Evolutionary conservation across 2,113 vertebrate genomes (phyloP).

Genomic region (Thomomys bottae): DNA sequence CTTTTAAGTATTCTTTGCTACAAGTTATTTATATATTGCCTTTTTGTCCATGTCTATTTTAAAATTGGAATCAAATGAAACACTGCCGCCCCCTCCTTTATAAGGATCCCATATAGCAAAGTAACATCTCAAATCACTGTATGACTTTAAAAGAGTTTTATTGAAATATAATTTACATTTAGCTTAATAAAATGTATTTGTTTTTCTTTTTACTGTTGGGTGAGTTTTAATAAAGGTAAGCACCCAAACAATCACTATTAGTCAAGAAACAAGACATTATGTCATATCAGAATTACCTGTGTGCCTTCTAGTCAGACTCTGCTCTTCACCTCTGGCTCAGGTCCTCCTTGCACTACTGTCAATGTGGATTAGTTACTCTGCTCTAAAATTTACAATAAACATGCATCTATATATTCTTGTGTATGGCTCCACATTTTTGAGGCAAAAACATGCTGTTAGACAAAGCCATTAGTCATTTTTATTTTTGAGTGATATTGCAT

Average conservation of each 20-base stretch:
- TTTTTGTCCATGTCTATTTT: neutral
- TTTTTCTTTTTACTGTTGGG: neutral
- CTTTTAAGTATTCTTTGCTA: neutral
- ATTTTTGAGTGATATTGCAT: neutral
- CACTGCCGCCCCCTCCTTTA: neutral
- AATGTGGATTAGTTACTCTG: neutral
- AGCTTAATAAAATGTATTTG: neutral
- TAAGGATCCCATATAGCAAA: conserved; percentile 13
- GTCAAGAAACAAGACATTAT: neutral
- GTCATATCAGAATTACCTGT: neutral
- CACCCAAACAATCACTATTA: neutral
- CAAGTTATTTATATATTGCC: neutral
- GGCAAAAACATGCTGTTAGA: neutral
- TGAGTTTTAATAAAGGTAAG: neutral
- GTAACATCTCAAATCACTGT: neutral
- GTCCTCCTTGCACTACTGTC: neutral
- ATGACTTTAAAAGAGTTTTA: neutral
- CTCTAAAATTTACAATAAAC: neutral
- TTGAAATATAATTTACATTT: neutral
- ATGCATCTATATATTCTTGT: neutral
- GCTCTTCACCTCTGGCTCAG: neutral
- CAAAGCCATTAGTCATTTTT: neutral
- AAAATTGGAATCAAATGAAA: neutral
- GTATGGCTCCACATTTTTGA: neutral
- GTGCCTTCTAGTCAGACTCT: neutral